Conservation (phyloP, 1,140 invertebrate genomes). For the Prorops nasuta region DNA sequence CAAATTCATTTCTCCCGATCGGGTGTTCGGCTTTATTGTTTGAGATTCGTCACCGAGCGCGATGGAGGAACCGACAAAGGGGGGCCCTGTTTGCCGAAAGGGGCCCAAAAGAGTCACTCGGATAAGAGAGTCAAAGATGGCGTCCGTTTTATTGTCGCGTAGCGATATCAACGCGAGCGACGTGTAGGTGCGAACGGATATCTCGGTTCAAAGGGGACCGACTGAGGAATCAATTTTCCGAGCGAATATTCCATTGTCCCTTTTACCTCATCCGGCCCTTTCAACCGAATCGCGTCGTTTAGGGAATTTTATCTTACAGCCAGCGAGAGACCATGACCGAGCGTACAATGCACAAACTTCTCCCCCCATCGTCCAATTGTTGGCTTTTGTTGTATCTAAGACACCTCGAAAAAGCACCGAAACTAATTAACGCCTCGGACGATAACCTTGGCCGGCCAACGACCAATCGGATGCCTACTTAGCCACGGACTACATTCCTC, state of each 20-base stretch:
- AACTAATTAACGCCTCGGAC: slow-evolving; percentile 23
- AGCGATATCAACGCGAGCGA: background rate
- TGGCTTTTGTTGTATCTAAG: slow-evolving; percentile 19
- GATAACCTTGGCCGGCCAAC: slow-evolving; percentile 5
- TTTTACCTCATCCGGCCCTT: slow-evolving; percentile 2
- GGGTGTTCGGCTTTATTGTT: slow-evolving; percentile 2
- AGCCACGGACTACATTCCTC: too few relatives aligned
- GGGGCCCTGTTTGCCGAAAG: background rate
- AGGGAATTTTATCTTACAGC: slow-evolving; percentile 18
- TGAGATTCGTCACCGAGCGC: slow-evolving; percentile 4
- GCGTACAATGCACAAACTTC: slow-evolving; percentile 17
- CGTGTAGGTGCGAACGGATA: background rate
- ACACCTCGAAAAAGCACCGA: slow-evolving; percentile 22
- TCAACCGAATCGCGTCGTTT: slow-evolving; percentile 27
- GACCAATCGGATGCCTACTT: slow-evolving; percentile 7
- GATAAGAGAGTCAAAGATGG: too few relatives aligned
- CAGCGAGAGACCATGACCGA: slow-evolving; percentile 16
- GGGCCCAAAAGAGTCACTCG: too few relatives aligned
- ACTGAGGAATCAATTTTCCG: slow-evolving; percentile 28
- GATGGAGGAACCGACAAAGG: background rate
- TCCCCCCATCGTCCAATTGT: slow-evolving; percentile 9
- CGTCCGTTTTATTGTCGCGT: too few relatives aligned
- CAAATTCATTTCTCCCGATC: too few relatives aligned
- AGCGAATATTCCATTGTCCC: slow-evolving; percentile 22
- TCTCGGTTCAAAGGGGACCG: slow-evolving; percentile 14